Evolutionary conservation across 2,113 vertebrate genomes (phyloP), one percentile per base, ranked within the genome.

Genomic region (Condylura cristata): DNA sequence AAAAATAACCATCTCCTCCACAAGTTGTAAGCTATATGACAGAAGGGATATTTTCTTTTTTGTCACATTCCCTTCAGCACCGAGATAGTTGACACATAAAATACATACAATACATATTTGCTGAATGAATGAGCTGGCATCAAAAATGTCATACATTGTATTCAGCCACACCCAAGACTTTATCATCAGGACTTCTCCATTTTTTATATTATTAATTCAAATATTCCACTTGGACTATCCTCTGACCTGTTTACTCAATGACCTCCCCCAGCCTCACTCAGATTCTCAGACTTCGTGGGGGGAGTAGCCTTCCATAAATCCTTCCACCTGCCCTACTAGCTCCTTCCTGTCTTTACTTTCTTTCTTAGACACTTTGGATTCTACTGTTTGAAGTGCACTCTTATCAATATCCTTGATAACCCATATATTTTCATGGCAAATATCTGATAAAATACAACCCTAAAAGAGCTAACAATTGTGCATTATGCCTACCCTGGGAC

Each of bases 31-130:
- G 11, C 61, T 61, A 3, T 76, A 51, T 85, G 20, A 88, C 13
- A 89, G 56, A 95, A 74, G 16, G n/a, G 53, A 68, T 53, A 90
- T 87, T 81, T 37, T 95, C 93, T 92, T 95, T 46, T 81, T 94
- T 56, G 82, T 86, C 58, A 92, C 81, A 84, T 6, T 75, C 53
- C 10, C n/a, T 85, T 90, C 65, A 92, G 44, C 86, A 51, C 39
- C 82, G 89, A 95, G 17, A 75, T 17, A 41, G 1, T 26, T 90
- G 28, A 58, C 37, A 82, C 51, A 92, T 90, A 92, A 63, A 68
- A 60, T 87, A 34, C 41, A 89, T 68, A 81, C 78, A 89, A 80
- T 92, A 95, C 92, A 93, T 96, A 94, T 83, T 95, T 95, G 85
- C 75, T 89, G 63, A 96, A 56, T 76, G 24, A 95, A 91, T 87